Evolutionary conservation across 2,113 vertebrate genomes (phyloP).

Genomic region (Proterorhinus semilunaris): DNA sequence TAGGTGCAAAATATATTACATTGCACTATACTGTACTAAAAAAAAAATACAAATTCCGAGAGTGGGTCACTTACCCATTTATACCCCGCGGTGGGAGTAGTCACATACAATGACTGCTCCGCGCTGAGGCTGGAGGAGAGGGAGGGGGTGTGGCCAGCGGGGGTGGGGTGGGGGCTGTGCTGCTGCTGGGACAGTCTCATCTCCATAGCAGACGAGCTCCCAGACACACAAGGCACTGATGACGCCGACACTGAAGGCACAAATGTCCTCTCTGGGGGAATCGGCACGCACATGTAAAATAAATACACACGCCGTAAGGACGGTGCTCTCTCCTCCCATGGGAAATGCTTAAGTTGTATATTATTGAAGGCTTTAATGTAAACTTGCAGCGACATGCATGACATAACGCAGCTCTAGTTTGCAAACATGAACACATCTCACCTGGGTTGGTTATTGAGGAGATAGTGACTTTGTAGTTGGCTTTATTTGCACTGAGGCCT

Average conservation of each 20-base stretch:
- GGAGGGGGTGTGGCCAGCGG: conserved; percentile 65
- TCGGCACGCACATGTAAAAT: conserved; percentile 39
- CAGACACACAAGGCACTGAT: conserved; percentile 90
- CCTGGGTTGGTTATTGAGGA: conserved; percentile 96
- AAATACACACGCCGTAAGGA: conserved; percentile 40
- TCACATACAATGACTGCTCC: conserved; percentile 69
- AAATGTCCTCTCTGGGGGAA: conserved; percentile 89
- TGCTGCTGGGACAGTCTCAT: conserved; percentile 72
- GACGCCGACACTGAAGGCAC: conserved; percentile 90
- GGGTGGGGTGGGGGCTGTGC: conserved; percentile 83
- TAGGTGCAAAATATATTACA: background rate
- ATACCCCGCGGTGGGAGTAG: conserved; percentile 75
- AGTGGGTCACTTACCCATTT: conserved; percentile 80
- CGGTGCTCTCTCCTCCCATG: conserved; percentile 23
- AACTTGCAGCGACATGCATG: conserved; percentile 7
- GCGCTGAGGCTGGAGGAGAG: conserved; percentile 78
- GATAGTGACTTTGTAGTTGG: conserved; percentile 91
- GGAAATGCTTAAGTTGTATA: conserved; percentile 23
- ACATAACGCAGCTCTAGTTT: background rate
- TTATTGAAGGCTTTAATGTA: conserved; percentile 22
- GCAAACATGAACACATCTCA: conserved; percentile 58
- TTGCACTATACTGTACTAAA: background rate
- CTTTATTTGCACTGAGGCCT: conserved; percentile 92
- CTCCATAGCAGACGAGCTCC: conserved; percentile 74
- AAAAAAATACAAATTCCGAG: background rate